Evolutionary conservation across 2,888 invertebrate genomes (phyloP).

Genomic region (Selenia dentaria): DNA sequence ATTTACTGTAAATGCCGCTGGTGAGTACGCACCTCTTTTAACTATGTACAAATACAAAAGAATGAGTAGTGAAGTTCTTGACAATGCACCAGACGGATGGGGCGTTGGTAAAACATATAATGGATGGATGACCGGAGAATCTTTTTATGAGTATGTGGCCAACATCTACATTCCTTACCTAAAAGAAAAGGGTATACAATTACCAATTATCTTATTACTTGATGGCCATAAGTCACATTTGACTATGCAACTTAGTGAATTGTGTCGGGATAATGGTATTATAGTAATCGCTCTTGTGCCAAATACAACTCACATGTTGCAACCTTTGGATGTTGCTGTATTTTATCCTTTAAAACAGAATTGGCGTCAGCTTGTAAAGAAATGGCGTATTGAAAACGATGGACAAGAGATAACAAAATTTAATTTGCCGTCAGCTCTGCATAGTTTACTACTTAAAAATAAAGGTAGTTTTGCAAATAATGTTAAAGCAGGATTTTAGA

Average conservation of each 20-base stretch:
- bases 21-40: conserved; percentile 29
- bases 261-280: conserved; percentile 30
- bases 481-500: conserved; percentile 29
- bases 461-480: background rate
- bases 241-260: conserved; percentile 21
- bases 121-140: no score
- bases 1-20: conserved; percentile 10
- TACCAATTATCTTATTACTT: no score
- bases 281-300: conserved; percentile 29
- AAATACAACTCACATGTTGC: conserved; percentile 30
- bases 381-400: background rate
- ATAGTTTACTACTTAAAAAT: no score
- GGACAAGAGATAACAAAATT: background rate
- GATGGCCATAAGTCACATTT: conserved; percentile 28
- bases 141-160: conserved; percentile 33
- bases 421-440: background rate
- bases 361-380: background rate
- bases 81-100: conserved; percentile 23
- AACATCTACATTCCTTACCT: conserved; percentile 19
- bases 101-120: no score
- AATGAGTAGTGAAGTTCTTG: conserved; percentile 21
- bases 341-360: conserved; percentile 17
- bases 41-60: conserved; percentile 29
- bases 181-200: no score
- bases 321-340: conserved; percentile 25